Evolutionary conservation across 2,797 vertebrate species (phyloP).

Genomic region (Eleutherodactylus coqui): DNA sequence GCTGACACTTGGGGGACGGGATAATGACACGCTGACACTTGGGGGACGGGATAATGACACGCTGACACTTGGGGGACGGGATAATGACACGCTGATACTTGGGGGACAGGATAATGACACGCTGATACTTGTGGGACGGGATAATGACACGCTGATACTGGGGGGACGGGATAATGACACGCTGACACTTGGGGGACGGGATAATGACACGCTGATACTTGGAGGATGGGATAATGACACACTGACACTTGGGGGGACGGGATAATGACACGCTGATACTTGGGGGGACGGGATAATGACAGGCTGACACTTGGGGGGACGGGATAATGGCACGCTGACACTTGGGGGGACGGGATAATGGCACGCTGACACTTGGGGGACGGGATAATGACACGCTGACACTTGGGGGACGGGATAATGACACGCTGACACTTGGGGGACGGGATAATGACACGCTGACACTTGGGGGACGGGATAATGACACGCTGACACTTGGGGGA

Average conservation of each 20-base stretch:
- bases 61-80: not conserved
- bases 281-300: no score
- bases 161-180: not conserved
- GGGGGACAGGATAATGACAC: not conserved
- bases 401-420: no score
- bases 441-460: no score
- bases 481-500: not conserved
- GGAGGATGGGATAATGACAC: not conserved
- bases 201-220: not conserved
- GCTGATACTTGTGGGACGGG: not conserved
- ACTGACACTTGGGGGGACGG: not conserved
- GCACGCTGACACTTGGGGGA: no score
- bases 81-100: not conserved
- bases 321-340: not conserved
- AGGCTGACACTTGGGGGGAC: not conserved
- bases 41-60: not conserved
- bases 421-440: no score
- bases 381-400: no score
- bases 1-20: no score
- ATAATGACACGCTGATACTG: not conserved
- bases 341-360: not conserved
- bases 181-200: not conserved
- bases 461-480: not conserved
- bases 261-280: not conserved
- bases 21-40: not conserved